These are phyloP conservation scores for Stylophora pistillata DNA, from an alignment of 64 coral and sea anemone genomes.

Conservation along the genomic window DNA sequence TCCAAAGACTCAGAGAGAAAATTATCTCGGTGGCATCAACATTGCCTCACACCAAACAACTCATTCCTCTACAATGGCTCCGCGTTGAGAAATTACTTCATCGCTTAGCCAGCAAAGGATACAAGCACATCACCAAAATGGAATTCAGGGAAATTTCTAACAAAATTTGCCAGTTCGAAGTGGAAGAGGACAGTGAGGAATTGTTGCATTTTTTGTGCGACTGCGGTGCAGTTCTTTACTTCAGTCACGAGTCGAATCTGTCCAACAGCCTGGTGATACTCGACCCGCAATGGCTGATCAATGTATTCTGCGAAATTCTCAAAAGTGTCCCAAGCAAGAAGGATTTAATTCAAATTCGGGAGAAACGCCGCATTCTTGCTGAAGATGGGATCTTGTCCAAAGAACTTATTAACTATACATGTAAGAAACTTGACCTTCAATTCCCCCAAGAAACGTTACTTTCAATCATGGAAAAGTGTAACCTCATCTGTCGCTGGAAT, in stretches of 20 bases:
- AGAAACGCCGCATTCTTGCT: slow-evolving; percentile 21
- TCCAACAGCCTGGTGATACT: slow-evolving; percentile 7
- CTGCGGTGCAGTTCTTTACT: slow-evolving; percentile 28
- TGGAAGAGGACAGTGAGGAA: slow-evolving; percentile 11
- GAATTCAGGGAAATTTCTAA: not conserved
- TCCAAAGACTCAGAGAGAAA: not conserved
- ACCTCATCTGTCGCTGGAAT: slow-evolving; percentile 8
- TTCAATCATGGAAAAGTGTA: slow-evolving; percentile 19
- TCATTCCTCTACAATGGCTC: slow-evolving; percentile 33
- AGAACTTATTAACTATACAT: slow-evolving; percentile 23
- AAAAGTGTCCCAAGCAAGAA: not conserved
- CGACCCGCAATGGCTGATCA: slow-evolving; percentile 32
- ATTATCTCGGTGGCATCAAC: slow-evolving; percentile 19
- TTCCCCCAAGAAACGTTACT: slow-evolving; percentile 3
- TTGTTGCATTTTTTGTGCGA: slow-evolving; percentile 31
- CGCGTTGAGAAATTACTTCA: slow-evolving; percentile 28
- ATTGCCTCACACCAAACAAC: slow-evolving; percentile 19
- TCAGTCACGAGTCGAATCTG: not conserved
- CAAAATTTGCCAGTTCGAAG: slow-evolving; percentile 8
- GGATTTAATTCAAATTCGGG: slow-evolving; percentile 17
- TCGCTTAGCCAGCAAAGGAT: not conserved
- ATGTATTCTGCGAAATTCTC: slow-evolving; percentile 22
- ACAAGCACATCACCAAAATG: slow-evolving; percentile 10
- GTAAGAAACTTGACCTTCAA: not conserved
- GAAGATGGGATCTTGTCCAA: slow-evolving; percentile 29